phyloP scores from a whole-genome alignment of 2,888 invertebrate genomes.

The Sympetrum striolatum region DNA sequence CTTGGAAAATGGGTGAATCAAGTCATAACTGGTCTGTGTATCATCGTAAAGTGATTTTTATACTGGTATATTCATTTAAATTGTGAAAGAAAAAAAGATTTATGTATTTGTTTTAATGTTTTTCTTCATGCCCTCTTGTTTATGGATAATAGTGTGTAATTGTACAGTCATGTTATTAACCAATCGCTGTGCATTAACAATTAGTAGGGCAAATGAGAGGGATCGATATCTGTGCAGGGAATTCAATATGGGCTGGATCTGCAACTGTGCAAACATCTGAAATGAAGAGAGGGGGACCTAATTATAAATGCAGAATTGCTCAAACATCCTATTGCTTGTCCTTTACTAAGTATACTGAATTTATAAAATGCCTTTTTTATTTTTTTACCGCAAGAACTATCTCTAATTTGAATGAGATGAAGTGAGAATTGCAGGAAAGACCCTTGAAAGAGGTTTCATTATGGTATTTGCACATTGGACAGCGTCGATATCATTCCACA shows the following conservation, averaged over 20 bases:
- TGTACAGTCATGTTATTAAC: conserved; percentile 44
- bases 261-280: background rate
- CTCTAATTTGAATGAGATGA: background rate
- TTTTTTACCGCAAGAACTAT: background rate
- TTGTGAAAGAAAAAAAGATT: conserved; percentile 32
- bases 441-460: no score
- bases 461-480: no score
- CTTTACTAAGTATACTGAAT: background rate
- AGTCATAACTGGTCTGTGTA: conserved; percentile 50
- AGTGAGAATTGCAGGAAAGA: no score
- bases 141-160: conserved; percentile 44
- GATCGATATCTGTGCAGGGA: conserved; percentile 2
- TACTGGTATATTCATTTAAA: conserved; percentile 48
- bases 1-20: conserved; percentile 47
- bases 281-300: conserved; percentile 7
- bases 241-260: conserved; percentile 21
- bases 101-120: conserved; percentile 36
- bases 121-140: conserved; percentile 40
- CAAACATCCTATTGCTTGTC: conserved; percentile 1
- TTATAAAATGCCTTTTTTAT: background rate
- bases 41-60: conserved; percentile 49
- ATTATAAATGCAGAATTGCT: conserved; percentile 30
- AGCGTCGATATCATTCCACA: background rate
- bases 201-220: conserved; percentile 42
- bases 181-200: conserved; percentile 41